These are phyloP conservation scores for Anser cygnoides DNA, from an alignment of 2,113 vertebrate species.

Conservation along the genomic window DNA sequence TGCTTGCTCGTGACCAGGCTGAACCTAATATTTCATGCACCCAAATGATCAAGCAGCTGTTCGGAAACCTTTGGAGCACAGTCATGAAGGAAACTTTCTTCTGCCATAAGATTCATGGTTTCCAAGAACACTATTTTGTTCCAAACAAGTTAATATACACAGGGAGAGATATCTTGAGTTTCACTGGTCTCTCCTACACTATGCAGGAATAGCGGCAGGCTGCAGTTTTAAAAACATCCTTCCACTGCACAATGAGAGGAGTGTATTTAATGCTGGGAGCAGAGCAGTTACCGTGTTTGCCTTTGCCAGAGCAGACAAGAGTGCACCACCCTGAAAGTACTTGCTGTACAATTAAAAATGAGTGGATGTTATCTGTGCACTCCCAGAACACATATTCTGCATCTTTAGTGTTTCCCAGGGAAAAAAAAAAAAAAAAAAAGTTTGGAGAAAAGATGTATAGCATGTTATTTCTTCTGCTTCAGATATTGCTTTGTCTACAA, in stretches of 20 bases:
- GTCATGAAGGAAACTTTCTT: constrained; percentile 5
- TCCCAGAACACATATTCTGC: background rate
- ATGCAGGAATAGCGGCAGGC: constrained; percentile 51
- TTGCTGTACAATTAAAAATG: background rate
- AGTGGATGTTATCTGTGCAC: background rate
- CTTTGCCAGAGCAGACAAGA: constrained; percentile 14
- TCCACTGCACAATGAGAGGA: constrained; percentile 1
- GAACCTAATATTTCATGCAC: constrained; percentile 33
- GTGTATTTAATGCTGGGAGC: constrained; percentile 21
- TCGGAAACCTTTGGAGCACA: background rate
- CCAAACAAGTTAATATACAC: constrained; percentile 26
- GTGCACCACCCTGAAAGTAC: background rate
- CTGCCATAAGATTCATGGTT: background rate
- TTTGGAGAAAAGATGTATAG: background rate
- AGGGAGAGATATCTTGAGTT: constrained; percentile 55
- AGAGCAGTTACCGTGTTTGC: constrained; percentile 19
- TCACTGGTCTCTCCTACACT: constrained; percentile 43
- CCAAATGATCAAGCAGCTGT: background rate
- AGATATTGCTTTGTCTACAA: background rate
- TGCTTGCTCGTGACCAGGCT: background rate
- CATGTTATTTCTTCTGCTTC: background rate
- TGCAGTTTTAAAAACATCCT: constrained; percentile 48
- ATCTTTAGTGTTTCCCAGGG: background rate
- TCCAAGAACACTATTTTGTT: constrained; percentile 28
- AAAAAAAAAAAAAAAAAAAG: background rate